Percentiles rank a stretch among this genome's conserved stretches.
Conservation (phyloP, 2,113 vertebrate species). For the Clarias macrocephalus region DNA sequence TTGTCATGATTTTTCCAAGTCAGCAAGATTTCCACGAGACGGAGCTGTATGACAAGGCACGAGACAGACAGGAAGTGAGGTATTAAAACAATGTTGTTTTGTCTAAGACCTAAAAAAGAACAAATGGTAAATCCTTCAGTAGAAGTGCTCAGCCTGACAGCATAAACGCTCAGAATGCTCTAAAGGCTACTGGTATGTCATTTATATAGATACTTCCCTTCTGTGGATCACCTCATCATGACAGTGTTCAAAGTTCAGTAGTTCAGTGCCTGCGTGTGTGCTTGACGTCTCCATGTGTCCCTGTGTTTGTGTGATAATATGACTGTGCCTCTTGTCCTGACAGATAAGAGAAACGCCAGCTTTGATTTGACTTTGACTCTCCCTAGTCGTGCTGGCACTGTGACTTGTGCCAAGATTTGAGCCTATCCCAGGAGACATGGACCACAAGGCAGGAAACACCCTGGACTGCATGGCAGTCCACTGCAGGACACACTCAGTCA, state of each 20-base stretch:
- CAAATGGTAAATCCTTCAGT: neutral
- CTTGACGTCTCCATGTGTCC: slow-evolving; percentile 1
- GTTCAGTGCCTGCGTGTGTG: slow-evolving; percentile 41
- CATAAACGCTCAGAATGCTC: neutral
- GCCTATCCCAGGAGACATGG: no score
- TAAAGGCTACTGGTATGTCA: neutral
- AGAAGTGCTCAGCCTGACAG: neutral
- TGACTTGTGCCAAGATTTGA: slow-evolving; percentile 28
- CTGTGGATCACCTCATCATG: slow-evolving; percentile 29
- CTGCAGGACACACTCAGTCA: no score
- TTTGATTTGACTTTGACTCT: slow-evolving; percentile 44
- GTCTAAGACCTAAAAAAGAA: neutral
- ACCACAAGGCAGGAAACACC: no score
- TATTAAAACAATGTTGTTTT: neutral
- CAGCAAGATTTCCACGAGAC: neutral
- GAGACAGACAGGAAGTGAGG: neutral
- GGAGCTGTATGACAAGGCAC: neutral
- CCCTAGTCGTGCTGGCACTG: slow-evolving; percentile 36
- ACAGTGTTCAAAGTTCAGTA: slow-evolving; percentile 53
- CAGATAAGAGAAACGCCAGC: slow-evolving; percentile 40
- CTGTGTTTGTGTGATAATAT: slow-evolving; percentile 27
- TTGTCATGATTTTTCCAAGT: slow-evolving; percentile 64
- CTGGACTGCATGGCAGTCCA: no score
- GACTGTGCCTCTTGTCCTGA: slow-evolving; percentile 19
- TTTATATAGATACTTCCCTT: neutral